phyloP scores from a whole-genome alignment of 2,888 invertebrate genomes.

The Leucophenga montana region DNA sequence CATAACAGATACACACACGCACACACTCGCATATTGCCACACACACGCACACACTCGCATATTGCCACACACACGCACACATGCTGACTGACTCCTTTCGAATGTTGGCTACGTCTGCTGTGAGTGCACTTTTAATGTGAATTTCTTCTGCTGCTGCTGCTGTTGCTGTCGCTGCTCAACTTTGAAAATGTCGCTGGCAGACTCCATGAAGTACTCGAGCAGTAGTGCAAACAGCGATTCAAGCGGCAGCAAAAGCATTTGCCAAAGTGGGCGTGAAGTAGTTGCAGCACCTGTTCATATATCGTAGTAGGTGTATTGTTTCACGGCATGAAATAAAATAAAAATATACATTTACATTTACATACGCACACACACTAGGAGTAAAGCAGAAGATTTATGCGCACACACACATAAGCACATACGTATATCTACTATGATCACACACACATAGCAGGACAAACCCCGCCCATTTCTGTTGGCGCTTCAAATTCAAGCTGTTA shows the following conservation, averaged over 20 bases:
- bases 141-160: constrained; percentile 1
- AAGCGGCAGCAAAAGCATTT: neutral
- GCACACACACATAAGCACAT: neutral
- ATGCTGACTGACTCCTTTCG: neutral
- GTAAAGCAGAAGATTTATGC: constrained; percentile 1
- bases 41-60: neutral
- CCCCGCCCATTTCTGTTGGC: neutral
- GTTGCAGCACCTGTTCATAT: neutral
- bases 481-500: neutral
- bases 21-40: too few relatives aligned
- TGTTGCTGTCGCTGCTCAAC: neutral
- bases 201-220: neutral
- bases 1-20: neutral
- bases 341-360: neutral
- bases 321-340: neutral
- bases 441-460: neutral
- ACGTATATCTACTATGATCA: neutral
- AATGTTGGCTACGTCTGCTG: neutral
- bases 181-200: constrained; percentile 20
- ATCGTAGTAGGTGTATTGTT: neutral
- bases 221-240: neutral
- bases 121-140: constrained; percentile 22
- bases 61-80: neutral
- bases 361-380: neutral
- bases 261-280: too few relatives aligned